Conservation (phyloP, 2,113 vertebrate genomes). For the Antennarius striatus region DNA sequence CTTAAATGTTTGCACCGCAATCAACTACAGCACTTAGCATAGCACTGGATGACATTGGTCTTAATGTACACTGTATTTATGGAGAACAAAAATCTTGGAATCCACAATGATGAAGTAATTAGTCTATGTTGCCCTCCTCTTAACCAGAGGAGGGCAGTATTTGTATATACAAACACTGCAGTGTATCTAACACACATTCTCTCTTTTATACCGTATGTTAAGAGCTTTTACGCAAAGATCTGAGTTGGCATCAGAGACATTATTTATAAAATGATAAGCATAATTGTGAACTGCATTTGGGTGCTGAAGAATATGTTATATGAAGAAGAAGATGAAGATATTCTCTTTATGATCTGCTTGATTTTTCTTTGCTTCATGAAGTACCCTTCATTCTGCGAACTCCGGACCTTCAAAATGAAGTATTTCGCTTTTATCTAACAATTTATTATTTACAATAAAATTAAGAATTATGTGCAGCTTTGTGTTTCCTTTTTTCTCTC, state of each 20-base stretch:
- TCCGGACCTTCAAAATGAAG: slow-evolving; percentile 52
- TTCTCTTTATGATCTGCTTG: slow-evolving; percentile 64
- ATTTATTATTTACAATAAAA: slow-evolving; percentile 65
- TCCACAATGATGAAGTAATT: too few species aligned
- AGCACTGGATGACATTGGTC: slow-evolving; percentile 29
- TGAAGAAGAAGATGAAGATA: slow-evolving; percentile 34
- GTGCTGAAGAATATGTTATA: slow-evolving; percentile 37
- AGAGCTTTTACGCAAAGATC: slow-evolving; percentile 49
- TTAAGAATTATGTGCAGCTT: slow-evolving; percentile 19
- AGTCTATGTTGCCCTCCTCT: background rate
- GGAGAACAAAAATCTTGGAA: too few species aligned
- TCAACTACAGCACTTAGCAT: slow-evolving; percentile 23
- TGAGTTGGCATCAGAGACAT: slow-evolving; percentile 59
- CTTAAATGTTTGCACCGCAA: slow-evolving; percentile 41
- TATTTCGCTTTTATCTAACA: slow-evolving; percentile 60
- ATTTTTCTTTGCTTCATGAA: slow-evolving; percentile 61
- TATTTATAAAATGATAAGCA: background rate
- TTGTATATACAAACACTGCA: slow-evolving; percentile 62
- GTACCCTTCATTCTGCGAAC: slow-evolving; percentile 45
- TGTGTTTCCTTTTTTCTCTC: slow-evolving; percentile 7
- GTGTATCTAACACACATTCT: slow-evolving; percentile 26
- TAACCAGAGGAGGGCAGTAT: slow-evolving; percentile 63
- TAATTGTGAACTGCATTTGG: slow-evolving; percentile 37
- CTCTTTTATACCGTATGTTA: slow-evolving; percentile 31
- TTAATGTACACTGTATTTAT: slow-evolving; percentile 19